Base-by-base conservation (phyloP, 2,113 vertebrate species). In the Neoarius graeffei region DNA sequence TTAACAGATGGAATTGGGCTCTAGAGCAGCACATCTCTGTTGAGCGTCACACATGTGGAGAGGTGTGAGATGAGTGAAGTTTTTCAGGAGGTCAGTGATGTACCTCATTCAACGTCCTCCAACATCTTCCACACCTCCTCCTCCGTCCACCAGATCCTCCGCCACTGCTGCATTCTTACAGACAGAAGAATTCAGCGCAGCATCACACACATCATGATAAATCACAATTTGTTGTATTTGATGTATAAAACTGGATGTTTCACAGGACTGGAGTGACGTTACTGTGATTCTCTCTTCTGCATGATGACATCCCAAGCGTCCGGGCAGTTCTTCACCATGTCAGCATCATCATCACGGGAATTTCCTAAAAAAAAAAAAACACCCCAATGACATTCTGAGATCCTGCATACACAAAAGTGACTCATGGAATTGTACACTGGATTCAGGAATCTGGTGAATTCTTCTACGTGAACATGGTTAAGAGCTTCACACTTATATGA, bases 11-110 rank as follows among this genome's bases (percentile, higher is more conserved):
- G 80, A 84, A 76, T 73, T 52, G 42, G 48, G 71, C 25, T 59
- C 80, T 48, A 79, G 17, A 60, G 85, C 69, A 56, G 52, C 88
- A 52, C 30, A 19, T 81, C 69, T 82, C 84, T 83, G 42, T 52
- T 54, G 79, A 74, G 73, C 8, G 23, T 59, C 84, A 62, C 71
- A 50, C 42, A 8, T 86, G 76, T 69, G 76, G 6, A 20, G 50
- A 80, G 76, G 11, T 81, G 60, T 86, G 9, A 81, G 76, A 80
- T 54, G 76, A 81, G 62, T 83, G 81, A 88, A 81, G 84, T 42
- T 86, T 73, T 81, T 88, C 88, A 86, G 83, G 23, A 14, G 91
- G 90, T 92, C 88, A 88, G 71, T 17, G 87, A 89, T 11, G 52
- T 67, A 64, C 60, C 30, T 50, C 35, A 15, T 23, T 88, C 82